Conservation (phyloP, 2,113 vertebrate species). For the Dolichotis patagonum region DNA sequence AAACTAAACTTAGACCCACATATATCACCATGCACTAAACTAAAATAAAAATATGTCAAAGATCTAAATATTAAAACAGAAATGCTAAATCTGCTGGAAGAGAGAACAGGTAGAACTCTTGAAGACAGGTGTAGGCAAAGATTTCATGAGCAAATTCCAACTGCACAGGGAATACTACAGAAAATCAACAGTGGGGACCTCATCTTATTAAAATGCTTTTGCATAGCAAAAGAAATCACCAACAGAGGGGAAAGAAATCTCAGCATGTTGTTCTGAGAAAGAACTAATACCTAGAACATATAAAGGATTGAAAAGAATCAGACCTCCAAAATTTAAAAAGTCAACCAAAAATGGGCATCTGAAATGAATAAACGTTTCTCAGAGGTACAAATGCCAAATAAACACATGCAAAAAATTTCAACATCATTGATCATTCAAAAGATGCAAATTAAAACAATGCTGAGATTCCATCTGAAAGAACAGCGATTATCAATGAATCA, state of each 20-base stretch:
- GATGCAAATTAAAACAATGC: too few relatives aligned
- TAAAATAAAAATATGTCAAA: not conserved
- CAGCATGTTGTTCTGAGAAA: not conserved
- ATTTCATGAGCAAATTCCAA: not conserved
- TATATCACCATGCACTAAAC: not conserved
- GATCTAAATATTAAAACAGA: not conserved
- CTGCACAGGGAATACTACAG: not conserved
- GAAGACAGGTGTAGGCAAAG: not conserved
- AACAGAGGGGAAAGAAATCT: not conserved
- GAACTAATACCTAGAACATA: not conserved
- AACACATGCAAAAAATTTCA: too few relatives aligned
- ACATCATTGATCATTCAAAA: too few relatives aligned
- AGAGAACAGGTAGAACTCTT: not conserved
- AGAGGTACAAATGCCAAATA: too few relatives aligned
- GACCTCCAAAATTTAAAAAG: too few relatives aligned
- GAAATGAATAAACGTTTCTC: too few relatives aligned
- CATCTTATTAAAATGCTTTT: not conserved
- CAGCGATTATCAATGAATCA: too few relatives aligned
- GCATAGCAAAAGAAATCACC: not conserved
- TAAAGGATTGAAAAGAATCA: too few relatives aligned
- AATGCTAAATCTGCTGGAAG: not conserved
- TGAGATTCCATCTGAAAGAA: too few relatives aligned
- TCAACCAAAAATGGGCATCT: too few relatives aligned
- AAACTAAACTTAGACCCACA: not conserved
- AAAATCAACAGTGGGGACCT: not conserved